Base-by-base conservation (phyloP, 2,888 invertebrate genomes). In the Drosophila antonietae region DNA sequence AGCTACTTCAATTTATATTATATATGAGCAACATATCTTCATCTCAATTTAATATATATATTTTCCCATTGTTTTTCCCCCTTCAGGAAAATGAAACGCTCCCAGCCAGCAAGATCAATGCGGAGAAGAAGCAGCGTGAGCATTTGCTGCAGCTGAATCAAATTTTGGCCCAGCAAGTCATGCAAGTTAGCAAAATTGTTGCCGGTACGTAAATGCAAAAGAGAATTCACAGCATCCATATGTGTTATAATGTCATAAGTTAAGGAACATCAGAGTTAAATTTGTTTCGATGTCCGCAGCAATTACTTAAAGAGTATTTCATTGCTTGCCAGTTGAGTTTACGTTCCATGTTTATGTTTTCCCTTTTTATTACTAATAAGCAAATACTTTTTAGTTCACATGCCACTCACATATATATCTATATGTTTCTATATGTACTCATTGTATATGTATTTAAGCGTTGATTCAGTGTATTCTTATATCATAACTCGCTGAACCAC, bases 121-220 rank as follows among this genome's bases (percentile, higher is more conserved):
- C 96, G 89, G 97, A 98, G 92, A 97, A 97, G 93, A 95, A 96
- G 82, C 97, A 97, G 91, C 94, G 98, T 61, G 97, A 98, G 88
- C 97, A 97, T 92, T 94, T 98, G 87, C 94, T 98, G 73, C 97
- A 97, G 91, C 94, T 98, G 89, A 97, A 97, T 94, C 98, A 98
- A 93, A 96, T 97, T 87, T 94, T 98, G 86, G 98, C 98, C 72
- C 96, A 97, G 92, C 97, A 97, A 94, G 98, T 98, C 87, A 98
- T 97, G 94, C 97, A 97, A 93, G 97, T 97, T 95, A 98, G 97
- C 94, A 97, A 97, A 94, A 96, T 97, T 92, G 97, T 98, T 88
- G 98, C 98, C 93, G 98, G 98, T 98, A 95, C 94, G 95, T 93
- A 49, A 46, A 72, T 7, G 4, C 15, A 10, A 8, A 33, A 7